Evolutionary conservation across 2,797 vertebrate genomes (phyloP).

Genomic region (Notoglanidium macrostoma): DNA sequence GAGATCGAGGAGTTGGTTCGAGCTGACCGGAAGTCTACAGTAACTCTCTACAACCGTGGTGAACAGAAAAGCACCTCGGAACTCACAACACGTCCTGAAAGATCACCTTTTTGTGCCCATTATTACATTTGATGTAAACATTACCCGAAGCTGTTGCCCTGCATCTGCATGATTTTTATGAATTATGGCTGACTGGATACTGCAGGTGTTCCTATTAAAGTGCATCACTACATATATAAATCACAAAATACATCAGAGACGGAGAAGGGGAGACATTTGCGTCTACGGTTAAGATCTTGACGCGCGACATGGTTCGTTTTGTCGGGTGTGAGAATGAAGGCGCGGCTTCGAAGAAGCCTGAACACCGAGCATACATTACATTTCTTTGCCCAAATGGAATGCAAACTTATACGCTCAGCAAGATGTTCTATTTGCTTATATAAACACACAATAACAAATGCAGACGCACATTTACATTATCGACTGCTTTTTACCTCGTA

Average conservation of each 20-base stretch:
- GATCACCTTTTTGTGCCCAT: not conserved
- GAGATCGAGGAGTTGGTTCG: not conserved
- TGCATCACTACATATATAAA: no score
- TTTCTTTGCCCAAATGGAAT: not conserved
- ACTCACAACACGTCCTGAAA: not conserved
- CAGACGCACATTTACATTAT: not conserved
- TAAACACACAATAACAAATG: not conserved
- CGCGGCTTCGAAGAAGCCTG: not conserved
- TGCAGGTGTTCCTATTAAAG: not conserved
- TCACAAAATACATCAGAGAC: not conserved
- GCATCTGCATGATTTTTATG: not conserved
- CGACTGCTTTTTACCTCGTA: not conserved
- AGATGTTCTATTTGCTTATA: not conserved
- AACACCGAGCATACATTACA: not conserved
- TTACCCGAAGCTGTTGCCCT: not conserved
- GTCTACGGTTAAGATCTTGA: not conserved
- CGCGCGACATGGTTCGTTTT: not conserved
- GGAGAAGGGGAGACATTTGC: not conserved
- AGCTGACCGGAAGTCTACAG: not conserved
- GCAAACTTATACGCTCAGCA: not conserved
- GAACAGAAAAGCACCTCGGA: not conserved
- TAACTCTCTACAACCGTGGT: not conserved
- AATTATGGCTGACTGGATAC: not conserved
- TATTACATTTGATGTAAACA: not conserved
- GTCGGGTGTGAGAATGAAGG: not conserved